A percentile compares a stretch with the other conserved stretches of the same genome.
These are phyloP conservation scores for Odocoileus virginianus DNA, from an alignment of 2,113 vertebrate genomes.

Conservation along the genomic window DNA sequence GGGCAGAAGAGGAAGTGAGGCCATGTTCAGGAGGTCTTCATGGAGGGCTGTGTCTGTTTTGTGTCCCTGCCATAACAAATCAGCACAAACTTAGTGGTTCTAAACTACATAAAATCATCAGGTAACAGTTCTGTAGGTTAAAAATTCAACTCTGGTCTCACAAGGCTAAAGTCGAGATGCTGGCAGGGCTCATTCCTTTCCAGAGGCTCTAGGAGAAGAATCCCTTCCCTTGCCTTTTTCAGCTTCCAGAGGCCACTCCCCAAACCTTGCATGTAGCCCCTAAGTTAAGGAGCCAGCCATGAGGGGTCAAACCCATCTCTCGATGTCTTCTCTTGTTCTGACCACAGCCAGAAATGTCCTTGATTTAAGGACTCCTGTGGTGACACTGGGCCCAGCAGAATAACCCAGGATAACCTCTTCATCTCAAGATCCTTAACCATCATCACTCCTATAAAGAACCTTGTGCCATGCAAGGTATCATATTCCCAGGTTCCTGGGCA, in stretches of 20 bases:
- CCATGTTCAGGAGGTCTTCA: background rate
- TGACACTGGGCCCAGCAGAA: background rate
- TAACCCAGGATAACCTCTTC: background rate
- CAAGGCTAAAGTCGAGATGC: background rate
- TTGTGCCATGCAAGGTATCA: background rate
- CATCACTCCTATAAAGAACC: background rate
- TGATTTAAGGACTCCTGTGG: background rate
- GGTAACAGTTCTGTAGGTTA: background rate
- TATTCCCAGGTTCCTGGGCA: background rate
- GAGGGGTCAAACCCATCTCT: accelerated
- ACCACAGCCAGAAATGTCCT: background rate
- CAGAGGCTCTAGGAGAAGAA: background rate
- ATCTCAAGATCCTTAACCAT: background rate
- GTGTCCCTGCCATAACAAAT: background rate
- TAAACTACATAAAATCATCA: background rate
- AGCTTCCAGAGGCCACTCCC: background rate
- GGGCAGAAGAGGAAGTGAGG: background rate
- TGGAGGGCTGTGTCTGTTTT: background rate
- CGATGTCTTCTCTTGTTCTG: accelerated
- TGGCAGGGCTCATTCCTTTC: background rate
- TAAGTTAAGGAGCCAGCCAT: accelerated
- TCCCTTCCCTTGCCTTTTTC: background rate
- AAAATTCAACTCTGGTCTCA: background rate
- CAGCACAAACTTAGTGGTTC: background rate
- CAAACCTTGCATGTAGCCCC: background rate